Evolutionary conservation across 2,113 vertebrate species (phyloP).

Genomic region (Varanus komodoensis): DNA sequence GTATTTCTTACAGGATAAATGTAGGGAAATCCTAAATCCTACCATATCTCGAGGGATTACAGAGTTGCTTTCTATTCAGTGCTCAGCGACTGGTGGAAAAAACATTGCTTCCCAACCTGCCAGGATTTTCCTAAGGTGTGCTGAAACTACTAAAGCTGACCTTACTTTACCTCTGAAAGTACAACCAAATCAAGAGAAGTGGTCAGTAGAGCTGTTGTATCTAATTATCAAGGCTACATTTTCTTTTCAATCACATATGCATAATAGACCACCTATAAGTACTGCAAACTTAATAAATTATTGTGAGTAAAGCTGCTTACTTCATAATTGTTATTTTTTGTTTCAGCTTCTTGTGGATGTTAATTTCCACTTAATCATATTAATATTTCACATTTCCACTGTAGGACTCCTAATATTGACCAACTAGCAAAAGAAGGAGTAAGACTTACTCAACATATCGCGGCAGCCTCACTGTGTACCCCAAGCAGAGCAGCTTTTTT

Average conservation of each 20-base stretch:
- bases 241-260: background rate
- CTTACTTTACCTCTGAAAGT: background rate
- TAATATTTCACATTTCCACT: slow-evolving; percentile 16
- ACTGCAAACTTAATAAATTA: background rate
- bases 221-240: background rate
- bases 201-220: background rate
- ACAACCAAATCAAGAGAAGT: background rate
- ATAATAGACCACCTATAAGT: background rate
- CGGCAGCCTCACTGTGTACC: slow-evolving; percentile 81
- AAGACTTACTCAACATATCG: slow-evolving; percentile 87
- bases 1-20: background rate
- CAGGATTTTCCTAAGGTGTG: background rate
- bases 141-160: background rate
- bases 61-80: background rate
- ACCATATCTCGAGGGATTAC: no score
- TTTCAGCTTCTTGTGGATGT: background rate
- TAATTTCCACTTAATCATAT: background rate
- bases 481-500: slow-evolving; percentile 88
- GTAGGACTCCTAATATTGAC: slow-evolving; percentile 87
- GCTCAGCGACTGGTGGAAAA: background rate
- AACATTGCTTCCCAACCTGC: background rate
- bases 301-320: background rate
- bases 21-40: background rate
- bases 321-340: background rate
- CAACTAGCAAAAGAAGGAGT: slow-evolving; percentile 81